Evolutionary conservation across 2,797 vertebrate genomes (phyloP).

Genomic region (Bovichtus variegatus): DNA sequence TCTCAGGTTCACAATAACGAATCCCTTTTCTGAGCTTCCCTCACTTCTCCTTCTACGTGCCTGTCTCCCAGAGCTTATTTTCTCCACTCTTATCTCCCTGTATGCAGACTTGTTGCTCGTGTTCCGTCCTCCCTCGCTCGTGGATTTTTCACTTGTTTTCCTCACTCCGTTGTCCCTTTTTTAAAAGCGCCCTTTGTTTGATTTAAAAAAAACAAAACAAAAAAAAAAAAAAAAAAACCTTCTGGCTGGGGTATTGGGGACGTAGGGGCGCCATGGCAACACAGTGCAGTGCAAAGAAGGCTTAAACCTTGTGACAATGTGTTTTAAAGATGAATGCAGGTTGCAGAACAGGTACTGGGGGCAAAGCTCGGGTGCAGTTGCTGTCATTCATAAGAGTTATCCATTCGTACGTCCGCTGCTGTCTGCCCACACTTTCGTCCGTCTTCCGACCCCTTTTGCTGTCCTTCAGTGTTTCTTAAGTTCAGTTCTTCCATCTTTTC

Average conservation of each 20-base stretch:
- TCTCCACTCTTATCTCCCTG: constrained; percentile 28
- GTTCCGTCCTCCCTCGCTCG: not conserved
- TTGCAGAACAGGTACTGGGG: not conserved
- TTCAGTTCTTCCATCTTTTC: not conserved
- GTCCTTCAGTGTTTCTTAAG: not conserved
- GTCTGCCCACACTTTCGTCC: not conserved
- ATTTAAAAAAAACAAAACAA: constrained; percentile 38
- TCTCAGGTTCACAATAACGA: constrained; percentile 1
- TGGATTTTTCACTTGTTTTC: constrained; percentile 12
- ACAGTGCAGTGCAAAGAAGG: not conserved
- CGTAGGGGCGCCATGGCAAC: constrained; percentile 54
- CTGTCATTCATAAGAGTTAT: not conserved
- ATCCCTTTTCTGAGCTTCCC: not conserved
- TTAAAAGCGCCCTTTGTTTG: constrained; percentile 16
- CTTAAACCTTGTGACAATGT: constrained; percentile 5
- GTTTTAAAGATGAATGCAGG: constrained; percentile 12
- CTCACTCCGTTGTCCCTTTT: constrained; percentile 6
- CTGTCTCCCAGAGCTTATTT: not conserved
- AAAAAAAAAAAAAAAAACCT: no score
- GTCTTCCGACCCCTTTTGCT: not conserved
- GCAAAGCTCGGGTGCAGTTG: not conserved
- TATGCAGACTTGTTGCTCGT: constrained; percentile 43
- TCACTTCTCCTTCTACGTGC: not conserved
- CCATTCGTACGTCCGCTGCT: not conserved
- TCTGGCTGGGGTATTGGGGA: constrained; percentile 14